Conservation (phyloP, 2,113 vertebrate genomes). For the Anseranas semipalmata region DNA sequence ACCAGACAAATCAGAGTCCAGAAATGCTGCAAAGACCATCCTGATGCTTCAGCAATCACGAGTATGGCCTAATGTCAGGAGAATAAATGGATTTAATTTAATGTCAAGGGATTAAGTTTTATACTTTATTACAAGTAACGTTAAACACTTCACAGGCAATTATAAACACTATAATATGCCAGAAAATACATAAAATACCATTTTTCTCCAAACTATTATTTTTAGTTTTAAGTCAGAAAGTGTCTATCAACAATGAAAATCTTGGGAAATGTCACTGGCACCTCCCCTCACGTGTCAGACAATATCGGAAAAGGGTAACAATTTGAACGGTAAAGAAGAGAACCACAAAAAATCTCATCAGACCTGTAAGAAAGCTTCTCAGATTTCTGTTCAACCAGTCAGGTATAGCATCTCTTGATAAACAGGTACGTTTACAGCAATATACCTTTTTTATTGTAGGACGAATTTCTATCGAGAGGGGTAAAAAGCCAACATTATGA, state of each 20-base stretch:
- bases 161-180: background rate
- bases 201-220: too few species aligned
- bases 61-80: background rate
- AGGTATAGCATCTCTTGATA: rapidly evolving
- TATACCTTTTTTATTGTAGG: background rate
- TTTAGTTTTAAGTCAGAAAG: background rate
- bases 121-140: background rate
- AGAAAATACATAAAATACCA: background rate
- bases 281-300: rapidly evolving
- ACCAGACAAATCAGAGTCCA: conserved; percentile 23
- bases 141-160: background rate
- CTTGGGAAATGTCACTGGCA: background rate
- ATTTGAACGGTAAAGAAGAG: rapidly evolving
- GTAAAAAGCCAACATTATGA: background rate
- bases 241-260: background rate
- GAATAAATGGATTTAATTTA: conserved; percentile 16
- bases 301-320: background rate
- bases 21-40: conserved; percentile 1
- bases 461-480: background rate
- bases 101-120: background rate
- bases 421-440: background rate
- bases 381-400: background rate
- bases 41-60: background rate
- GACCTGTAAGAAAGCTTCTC: background rate
- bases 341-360: background rate